These are phyloP conservation scores for Siniperca knerii DNA, from an alignment of 2,113 vertebrate species.

Conservation along the genomic window DNA sequence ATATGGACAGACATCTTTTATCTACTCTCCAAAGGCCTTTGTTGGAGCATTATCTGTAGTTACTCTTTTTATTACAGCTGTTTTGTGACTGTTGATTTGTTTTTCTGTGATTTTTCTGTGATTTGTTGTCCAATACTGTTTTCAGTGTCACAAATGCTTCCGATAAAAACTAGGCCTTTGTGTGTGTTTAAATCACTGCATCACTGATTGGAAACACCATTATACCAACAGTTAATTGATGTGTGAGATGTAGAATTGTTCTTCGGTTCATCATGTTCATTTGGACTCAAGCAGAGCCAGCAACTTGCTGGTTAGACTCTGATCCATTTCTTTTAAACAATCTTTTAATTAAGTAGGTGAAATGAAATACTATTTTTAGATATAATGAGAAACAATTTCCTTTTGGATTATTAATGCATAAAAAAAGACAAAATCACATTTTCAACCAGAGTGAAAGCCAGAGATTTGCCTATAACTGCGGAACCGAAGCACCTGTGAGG, in stretches of 20 bases:
- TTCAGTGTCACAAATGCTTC: not conserved
- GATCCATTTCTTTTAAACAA: not conserved
- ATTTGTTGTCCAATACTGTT: not conserved
- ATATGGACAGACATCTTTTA: too few relatives aligned
- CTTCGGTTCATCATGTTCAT: not conserved
- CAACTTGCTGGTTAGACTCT: not conserved
- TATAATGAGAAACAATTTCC: not conserved
- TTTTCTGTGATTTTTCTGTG: too few relatives aligned
- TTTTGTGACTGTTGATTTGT: too few relatives aligned
- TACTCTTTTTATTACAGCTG: too few relatives aligned
- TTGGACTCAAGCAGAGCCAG: not conserved
- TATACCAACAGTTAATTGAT: not conserved
- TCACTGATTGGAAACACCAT: not conserved
- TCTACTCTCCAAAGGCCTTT: too few relatives aligned
- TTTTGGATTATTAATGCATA: slow-evolving; percentile 2
- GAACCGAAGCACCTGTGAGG: not conserved
- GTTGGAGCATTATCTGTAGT: too few relatives aligned
- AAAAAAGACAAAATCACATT: not conserved
- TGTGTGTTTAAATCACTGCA: not conserved
- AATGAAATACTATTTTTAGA: slow-evolving; percentile 33
- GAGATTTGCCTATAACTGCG: not conserved
- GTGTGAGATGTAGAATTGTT: not conserved
- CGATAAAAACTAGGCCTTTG: not conserved
- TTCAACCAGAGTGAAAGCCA: not conserved
- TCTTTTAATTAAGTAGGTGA: slow-evolving; percentile 8